Base-by-base conservation (phyloP, 2,888 invertebrate genomes). In the Orchesellides sinensis region DNA sequence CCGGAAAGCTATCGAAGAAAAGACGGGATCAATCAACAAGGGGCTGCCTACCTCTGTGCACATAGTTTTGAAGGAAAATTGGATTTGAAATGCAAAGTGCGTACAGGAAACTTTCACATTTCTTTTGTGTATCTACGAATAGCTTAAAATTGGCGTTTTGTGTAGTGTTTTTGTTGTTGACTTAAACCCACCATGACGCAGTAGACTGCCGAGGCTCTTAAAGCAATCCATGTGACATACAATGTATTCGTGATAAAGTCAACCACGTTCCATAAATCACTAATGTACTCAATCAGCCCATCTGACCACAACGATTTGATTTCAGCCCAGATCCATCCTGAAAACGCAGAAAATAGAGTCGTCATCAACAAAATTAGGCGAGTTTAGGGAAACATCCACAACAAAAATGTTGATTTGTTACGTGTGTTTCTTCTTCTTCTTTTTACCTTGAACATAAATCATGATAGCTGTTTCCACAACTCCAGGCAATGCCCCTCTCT, bases 181-280 rank as follows among this genome's bases (percentile, higher is more conserved):
- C n/a, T n/a, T n/a, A 49, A 5, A 68, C 78, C 45, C 45, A 87
- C 87, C 84, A 83, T 77, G 35, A 85, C 85, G 23, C 85, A 75
- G 61, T 70, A 87, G 49, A 86, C 63, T 0, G 96, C 96, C 0
- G 93, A 93, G 3, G 92, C 89, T 65, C 94, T 91, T 4, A 96
- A 90, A 29, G 95, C 89, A 35, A 93, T 92, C 8, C 95, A 95
- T 3, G 93, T 92, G 52, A 95, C 92, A 90, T 98, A 98, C 1
- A 98, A 91, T 0, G 94, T 93, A 90, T 98, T 98, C 54, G 97
- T 93, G 4, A 95, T 94, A 89, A 98, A 98, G 91, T 98, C 98
- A 70, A 98, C 96, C 89, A 98, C 96, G 90, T 98, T 98, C 98
- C 98, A 98, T 93, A 98, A 93, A 90, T 98, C 96, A 32, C 96